A percentile compares a stretch with the other conserved stretches of the same genome.
Conservation (phyloP, 2,113 vertebrate species). For the Ivindomyrus marchei region DNA sequence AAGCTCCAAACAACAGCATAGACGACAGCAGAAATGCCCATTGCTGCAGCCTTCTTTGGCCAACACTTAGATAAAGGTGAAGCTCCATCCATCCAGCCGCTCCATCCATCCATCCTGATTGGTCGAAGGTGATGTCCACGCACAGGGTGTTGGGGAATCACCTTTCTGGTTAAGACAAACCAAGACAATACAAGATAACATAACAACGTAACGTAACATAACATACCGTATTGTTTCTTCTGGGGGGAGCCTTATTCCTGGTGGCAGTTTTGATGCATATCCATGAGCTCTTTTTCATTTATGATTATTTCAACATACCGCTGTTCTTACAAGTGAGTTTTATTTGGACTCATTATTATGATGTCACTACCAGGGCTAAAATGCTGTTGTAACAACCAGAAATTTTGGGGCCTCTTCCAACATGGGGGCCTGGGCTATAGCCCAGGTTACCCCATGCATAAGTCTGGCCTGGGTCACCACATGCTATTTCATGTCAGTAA, state of each 20-base stretch:
- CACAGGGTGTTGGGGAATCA: background rate
- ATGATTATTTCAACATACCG: background rate
- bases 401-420: background rate
- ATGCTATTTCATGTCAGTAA: background rate
- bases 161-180: background rate
- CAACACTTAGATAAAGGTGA: background rate
- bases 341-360: background rate
- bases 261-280: background rate
- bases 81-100: background rate
- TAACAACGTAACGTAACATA: background rate
- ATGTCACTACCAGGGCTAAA: background rate
- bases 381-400: background rate
- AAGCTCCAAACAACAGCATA: background rate
- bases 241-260: background rate
- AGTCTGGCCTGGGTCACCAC: background rate
- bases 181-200: background rate
- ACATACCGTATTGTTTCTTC: background rate
- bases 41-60: background rate
- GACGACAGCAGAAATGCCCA: background rate
- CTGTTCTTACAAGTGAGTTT: background rate
- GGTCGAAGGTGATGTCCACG: background rate
- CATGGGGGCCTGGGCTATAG: background rate
- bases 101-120: background rate
- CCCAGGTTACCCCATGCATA: background rate
- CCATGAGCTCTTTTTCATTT: background rate